Evolutionary conservation across 1,140 invertebrate species (phyloP).

Genomic region (Tetramorium parvispinum): DNA sequence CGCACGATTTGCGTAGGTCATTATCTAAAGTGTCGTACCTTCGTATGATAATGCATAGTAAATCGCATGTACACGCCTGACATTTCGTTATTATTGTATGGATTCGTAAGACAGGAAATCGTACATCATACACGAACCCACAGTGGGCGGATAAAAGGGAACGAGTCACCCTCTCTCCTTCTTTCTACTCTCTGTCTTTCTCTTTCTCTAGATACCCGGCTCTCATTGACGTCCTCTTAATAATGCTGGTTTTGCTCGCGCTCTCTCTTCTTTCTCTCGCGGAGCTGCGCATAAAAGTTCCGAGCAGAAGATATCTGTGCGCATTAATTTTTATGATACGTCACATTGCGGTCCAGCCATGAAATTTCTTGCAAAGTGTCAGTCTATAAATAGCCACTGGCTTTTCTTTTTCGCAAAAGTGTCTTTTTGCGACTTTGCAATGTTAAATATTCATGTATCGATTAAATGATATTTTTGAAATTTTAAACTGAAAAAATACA

Average conservation of each 20-base stretch:
- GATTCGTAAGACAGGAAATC: constrained; percentile 75
- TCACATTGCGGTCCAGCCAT: not conserved
- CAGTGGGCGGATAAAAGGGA: constrained; percentile 76
- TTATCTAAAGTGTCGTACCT: constrained; percentile 70
- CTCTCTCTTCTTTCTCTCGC: constrained; percentile 29
- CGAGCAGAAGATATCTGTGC: not conserved
- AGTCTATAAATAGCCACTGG: not conserved
- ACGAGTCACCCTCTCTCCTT: constrained; percentile 72
- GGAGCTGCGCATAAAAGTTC: constrained; percentile 8
- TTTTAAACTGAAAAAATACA: not conserved
- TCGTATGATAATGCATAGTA: constrained; percentile 72
- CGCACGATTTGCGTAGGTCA: constrained; percentile 62
- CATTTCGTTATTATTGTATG: constrained; percentile 75
- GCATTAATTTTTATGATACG: constrained; percentile 22
- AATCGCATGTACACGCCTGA: constrained; percentile 74
- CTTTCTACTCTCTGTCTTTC: constrained; percentile 20
- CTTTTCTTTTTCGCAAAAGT: not conserved
- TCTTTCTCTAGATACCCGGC: not conserved
- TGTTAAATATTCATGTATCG: not conserved
- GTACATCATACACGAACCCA: constrained; percentile 73
- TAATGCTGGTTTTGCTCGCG: constrained; percentile 4
- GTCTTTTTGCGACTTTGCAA: not conserved
- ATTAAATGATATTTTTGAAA: not conserved
- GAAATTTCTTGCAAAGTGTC: not conserved
- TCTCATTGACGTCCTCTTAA: constrained; percentile 37